A percentile compares a stretch with the other conserved stretches of the same genome.
Evolutionary conservation across 2,113 vertebrate genomes (phyloP).

Genomic region (Macroglossus sobrinus): DNA sequence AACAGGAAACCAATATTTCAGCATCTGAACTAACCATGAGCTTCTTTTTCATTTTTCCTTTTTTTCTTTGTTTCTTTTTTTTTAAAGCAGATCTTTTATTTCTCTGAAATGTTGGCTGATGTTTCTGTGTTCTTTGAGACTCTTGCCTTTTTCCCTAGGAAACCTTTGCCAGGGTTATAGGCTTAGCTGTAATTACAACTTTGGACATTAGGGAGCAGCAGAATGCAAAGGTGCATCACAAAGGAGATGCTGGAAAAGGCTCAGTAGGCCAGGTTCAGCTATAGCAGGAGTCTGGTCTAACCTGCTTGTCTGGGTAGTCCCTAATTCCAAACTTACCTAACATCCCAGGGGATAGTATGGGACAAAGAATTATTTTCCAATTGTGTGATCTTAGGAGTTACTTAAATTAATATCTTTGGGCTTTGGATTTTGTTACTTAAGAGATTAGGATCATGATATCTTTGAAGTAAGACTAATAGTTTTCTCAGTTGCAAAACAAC

Average conservation of each 20-base stretch:
- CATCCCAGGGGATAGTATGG: not conserved
- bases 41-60: not conserved
- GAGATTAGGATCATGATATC: not conserved
- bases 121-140: not conserved
- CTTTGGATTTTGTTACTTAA: not conserved
- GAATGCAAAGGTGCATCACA: slow-evolving; percentile 37
- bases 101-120: not conserved
- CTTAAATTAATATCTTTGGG: not conserved
- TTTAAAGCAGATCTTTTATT: not conserved
- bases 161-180: not conserved
- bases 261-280: not conserved
- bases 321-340: not conserved
- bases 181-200: slow-evolving; percentile 19
- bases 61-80: not conserved
- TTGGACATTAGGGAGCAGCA: slow-evolving; percentile 52
- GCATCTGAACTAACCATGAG: not conserved
- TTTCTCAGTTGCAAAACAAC: not conserved
- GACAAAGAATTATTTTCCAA: not conserved
- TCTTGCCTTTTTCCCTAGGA: not conserved
- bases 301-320: not conserved
- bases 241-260: not conserved
- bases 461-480: not conserved
- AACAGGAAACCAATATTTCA: not conserved
- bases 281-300: not conserved
- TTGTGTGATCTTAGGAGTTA: not conserved